Base-by-base conservation (phyloP, 2,113 vertebrate genomes). In the Ptychochromis oligacanthus region DNA sequence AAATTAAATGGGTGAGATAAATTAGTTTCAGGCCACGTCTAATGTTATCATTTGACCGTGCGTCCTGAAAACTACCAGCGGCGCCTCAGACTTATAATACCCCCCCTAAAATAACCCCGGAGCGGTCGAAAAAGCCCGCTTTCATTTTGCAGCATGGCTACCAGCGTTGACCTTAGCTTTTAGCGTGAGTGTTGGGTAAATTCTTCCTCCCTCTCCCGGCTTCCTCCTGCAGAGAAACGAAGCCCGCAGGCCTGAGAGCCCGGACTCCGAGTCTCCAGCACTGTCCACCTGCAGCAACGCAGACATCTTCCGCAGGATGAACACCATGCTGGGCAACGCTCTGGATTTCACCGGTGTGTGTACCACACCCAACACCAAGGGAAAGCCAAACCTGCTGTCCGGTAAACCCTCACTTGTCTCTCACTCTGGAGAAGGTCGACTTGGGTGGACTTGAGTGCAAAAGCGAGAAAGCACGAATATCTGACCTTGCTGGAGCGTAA, bases 261-360 rank as follows among this genome's bases (percentile, higher is more conserved):
- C 97, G 93, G 97, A 97, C 84, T 89, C 90, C 52, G 96, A 97
- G 72, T 95, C 96, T 34, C 96, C 97, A 75, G 98, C 97, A 1
- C 94, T 99, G 81, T 98, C 97, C 65, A 97, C 97, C 4, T 99
- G 98, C 94, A 98, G 97, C 95, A 99, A 99, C 95, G 98, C 98
- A 12, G 96, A 95, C 86, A 96, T 98, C 91, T 99, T 99, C 93
- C 97, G 97, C 84, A 96, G 96, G 91, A 99, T 99, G 97, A 99
- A 99, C 92, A 97, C 97, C 74, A 98, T 99, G 95, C 92, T 99
- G 95, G 98, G 97, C 80, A 98, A 99, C 92, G 97, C 97, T 17
- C 92, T 99, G 96, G 97, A 99, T 87, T 97, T 99, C 91, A 98
- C 95, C 43, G 96, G 97, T 61, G 98, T 99, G 91, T 99, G 98